Conservation (phyloP, 2,113 vertebrate species). For the Upupa epops region DNA sequence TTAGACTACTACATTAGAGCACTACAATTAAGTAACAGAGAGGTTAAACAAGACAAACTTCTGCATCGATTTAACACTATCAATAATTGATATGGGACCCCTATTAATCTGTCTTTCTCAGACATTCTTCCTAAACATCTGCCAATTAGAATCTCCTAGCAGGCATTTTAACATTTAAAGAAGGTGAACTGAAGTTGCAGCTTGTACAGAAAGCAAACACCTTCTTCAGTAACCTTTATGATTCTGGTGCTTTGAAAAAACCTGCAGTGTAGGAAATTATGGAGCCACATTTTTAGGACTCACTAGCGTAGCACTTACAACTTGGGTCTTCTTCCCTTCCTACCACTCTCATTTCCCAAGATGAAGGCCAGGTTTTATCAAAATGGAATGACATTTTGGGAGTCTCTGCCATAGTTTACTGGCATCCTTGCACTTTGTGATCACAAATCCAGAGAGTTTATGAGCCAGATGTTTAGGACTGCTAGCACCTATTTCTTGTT, state of each 20-base stretch:
- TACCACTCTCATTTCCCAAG: neutral
- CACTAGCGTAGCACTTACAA: neutral
- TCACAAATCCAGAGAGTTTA: neutral
- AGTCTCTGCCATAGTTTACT: neutral
- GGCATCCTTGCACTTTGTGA: neutral
- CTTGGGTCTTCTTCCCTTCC: neutral
- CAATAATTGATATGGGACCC: slow-evolving; percentile 21
- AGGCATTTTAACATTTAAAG: neutral
- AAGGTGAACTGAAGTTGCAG: neutral
- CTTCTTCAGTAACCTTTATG: fast-evolving
- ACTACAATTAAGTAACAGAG: neutral
- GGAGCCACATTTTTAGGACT: neutral
- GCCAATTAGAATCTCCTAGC: neutral
- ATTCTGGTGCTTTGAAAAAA: neutral
- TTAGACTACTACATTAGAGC: neutral
- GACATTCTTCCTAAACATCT: neutral
- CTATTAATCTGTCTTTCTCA: neutral
- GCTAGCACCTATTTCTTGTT: neutral
- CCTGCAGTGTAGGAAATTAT: neutral
- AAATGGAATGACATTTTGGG: neutral
- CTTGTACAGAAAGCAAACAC: neutral
- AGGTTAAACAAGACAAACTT: slow-evolving; percentile 11
- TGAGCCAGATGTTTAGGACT: neutral
- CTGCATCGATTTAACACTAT: neutral
- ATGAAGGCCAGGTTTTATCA: neutral